Percentiles rank a stretch among this genome's conserved stretches.
Conservation (phyloP, 2,113 vertebrate genomes). For the Engraulis encrasicolus region DNA sequence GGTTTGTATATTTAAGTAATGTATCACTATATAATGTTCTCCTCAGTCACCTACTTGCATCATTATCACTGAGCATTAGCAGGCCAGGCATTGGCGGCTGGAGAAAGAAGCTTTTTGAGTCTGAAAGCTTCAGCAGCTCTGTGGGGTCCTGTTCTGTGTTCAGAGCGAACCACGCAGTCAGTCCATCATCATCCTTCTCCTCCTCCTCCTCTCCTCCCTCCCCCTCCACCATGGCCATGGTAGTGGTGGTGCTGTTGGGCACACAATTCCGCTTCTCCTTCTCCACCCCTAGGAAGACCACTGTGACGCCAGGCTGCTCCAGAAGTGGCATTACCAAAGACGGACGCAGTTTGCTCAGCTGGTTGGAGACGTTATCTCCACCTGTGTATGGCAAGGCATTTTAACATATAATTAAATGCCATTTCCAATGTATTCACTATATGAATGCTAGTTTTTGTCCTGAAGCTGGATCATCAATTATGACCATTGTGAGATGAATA, state of each 20-base stretch:
- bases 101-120: conserved; percentile 80
- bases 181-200: conserved; percentile 59
- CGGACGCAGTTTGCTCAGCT: conserved; percentile 77
- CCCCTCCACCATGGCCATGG: no score
- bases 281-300: conserved; percentile 91
- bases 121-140: conserved; percentile 73
- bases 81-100: conserved; percentile 82
- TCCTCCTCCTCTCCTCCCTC: no score
- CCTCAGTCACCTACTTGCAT: conserved; percentile 84
- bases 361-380: conserved; percentile 50
- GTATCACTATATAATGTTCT: no score
- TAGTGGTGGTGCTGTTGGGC: conserved; percentile 15
- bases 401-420: no score
- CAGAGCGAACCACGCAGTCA: conserved; percentile 90
- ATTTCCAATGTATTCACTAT: no score
- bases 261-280: conserved; percentile 52
- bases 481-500: no score
- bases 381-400: conserved; percentile 30
- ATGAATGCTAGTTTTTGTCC: no score
- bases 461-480: no score
- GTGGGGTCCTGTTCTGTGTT: conserved; percentile 70
- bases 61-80: conserved; percentile 82
- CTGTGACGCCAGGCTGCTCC: conserved; percentile 64
- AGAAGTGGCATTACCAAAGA: conserved; percentile 76
- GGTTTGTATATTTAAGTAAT: no score